A percentile compares a stretch with the other conserved stretches of the same genome.
These are phyloP conservation scores for Danio albolineatus DNA, from an alignment of 2,797 vertebrate species.

Conservation along the genomic window DNA sequence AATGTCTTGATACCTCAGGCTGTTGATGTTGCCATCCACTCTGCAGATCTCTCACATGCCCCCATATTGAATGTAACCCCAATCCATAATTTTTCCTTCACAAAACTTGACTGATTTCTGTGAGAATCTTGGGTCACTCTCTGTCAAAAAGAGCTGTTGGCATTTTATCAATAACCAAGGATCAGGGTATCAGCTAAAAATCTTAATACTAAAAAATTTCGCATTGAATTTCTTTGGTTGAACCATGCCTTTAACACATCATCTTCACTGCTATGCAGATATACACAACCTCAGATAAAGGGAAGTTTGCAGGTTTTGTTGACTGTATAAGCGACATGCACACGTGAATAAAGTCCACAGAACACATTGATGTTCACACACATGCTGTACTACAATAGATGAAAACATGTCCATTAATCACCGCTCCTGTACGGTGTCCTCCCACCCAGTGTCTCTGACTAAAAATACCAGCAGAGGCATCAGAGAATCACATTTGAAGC, in stretches of 20 bases:
- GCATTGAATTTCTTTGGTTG: too few relatives aligned
- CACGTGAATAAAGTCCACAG: slow-evolving; percentile 21
- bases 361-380: slow-evolving; percentile 18
- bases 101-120: too few relatives aligned
- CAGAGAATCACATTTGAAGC: slow-evolving; percentile 72
- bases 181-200: too few relatives aligned
- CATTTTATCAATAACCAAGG: too few relatives aligned
- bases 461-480: slow-evolving; percentile 57
- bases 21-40: too few relatives aligned
- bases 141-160: too few relatives aligned
- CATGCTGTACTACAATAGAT: slow-evolving; percentile 36
- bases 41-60: too few relatives aligned
- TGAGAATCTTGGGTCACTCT: too few relatives aligned
- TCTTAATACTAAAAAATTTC: neutral
- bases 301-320: neutral
- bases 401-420: slow-evolving; percentile 32
- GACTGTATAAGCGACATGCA: neutral
- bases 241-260: neutral
- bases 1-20: too few relatives aligned
- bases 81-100: too few relatives aligned
- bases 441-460: neutral
- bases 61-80: too few relatives aligned
- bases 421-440: slow-evolving; percentile 16
- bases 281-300: neutral
- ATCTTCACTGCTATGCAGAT: neutral